Base-by-base conservation (phyloP, 2,888 invertebrate genomes). In the Metalampra italica region DNA sequence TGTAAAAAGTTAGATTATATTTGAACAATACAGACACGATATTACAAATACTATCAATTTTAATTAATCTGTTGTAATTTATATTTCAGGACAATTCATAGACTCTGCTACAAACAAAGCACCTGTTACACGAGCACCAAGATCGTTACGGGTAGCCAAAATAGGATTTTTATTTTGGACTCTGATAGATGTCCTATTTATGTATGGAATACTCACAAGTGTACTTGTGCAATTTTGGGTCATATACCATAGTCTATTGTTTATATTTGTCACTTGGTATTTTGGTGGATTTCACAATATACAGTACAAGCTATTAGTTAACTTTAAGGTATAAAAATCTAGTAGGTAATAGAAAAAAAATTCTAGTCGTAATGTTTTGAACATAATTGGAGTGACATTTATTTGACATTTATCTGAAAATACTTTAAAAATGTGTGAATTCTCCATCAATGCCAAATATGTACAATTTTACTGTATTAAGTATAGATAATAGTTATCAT, bases 91-190 rank as follows among this genome's bases (percentile, higher is more conserved):
- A 54, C 65, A 62, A 38, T 88, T 87, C 56, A 57, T 76, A 9
- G 86, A 87, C 48, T 60, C 72, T 11, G 54, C 61, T 13, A 62
- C 74, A n/a, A 78, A 70, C 32, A 75, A 64, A 52, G 54, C 71
- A 37, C 76, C 81, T 4, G 44, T 58, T 8, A 65, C 72, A 54
- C 66, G 80, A 50, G 45, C 59, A 12, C 69, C 82, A 11, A 72
- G 80, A 42, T 67, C 83, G 0, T 57, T 88, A 43, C 43, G 57
- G 7, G 50, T 58, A 12, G 83, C 88, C 0, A 78, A 75, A 59
- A 42, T 78, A 47, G 93, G 92, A 1, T 89, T 94, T 40, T 59
- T 91, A 15, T 93, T 94, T 68, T 95, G 94, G 95, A 92, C 92
- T 9, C 22, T 88, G 7, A 69, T 94, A 51, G 91, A 92, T 49